phyloP scores from a whole-genome alignment of 2,113 vertebrate species.

The Telmatochromis brachygnathus region DNA sequence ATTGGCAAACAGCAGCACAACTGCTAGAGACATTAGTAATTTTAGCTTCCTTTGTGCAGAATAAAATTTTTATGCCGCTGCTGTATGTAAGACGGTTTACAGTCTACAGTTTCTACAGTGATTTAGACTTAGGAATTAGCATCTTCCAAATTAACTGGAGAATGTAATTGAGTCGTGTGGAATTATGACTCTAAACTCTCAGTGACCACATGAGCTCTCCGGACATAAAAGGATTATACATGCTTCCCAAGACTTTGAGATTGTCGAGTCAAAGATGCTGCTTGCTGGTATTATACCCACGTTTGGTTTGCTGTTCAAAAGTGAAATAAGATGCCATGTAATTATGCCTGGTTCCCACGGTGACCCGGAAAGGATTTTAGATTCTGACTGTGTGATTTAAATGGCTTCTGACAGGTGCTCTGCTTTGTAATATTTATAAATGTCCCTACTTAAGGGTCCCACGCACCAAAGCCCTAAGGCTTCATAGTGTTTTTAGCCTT shows the following conservation, averaged over 20 bases:
- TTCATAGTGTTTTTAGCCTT: conserved; percentile 19
- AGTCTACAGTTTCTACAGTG: background rate
- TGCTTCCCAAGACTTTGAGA: background rate
- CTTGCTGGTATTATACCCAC: background rate
- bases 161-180: background rate
- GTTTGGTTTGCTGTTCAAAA: background rate
- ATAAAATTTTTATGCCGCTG: accelerated
- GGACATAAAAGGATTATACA: conserved; percentile 41
- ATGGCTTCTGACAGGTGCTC: conserved; percentile 58
- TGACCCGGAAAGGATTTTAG: conserved; percentile 44
- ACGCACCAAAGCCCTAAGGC: conserved; percentile 39
- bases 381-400: conserved; percentile 25
- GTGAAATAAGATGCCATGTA: background rate
- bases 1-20: background rate
- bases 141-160: conserved; percentile 14
- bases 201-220: conserved; percentile 27
- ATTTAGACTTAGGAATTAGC: background rate
- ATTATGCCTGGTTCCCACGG: conserved; percentile 11
- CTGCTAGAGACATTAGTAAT: background rate
- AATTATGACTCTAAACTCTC: conserved; percentile 34
- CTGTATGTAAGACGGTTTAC: background rate
- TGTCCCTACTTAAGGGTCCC: conserved; percentile 57
- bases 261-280: background rate
- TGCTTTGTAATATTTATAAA: conserved; percentile 69
- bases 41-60: background rate